Conservation (phyloP, 2,797 vertebrate species). For the Phalloptychus januarius region DNA sequence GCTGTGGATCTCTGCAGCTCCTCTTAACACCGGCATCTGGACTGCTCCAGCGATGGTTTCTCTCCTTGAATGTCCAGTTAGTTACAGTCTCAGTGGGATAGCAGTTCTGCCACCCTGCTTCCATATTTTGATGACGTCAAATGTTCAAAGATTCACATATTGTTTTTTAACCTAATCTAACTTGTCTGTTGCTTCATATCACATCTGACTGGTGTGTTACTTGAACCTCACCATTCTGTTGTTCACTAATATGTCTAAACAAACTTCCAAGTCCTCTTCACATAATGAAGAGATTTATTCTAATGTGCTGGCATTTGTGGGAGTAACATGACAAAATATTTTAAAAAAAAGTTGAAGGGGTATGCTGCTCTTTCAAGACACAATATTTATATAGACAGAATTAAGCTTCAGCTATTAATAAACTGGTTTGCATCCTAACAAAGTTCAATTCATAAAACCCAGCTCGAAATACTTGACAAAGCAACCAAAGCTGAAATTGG, state of each 20-base stretch:
- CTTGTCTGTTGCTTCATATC: background rate
- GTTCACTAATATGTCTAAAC: background rate
- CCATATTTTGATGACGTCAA: background rate
- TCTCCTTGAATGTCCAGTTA: background rate
- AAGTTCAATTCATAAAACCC: slow-evolving; percentile 36
- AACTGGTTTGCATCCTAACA: slow-evolving; percentile 20
- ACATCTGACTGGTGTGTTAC: background rate
- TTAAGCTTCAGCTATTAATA: slow-evolving; percentile 9
- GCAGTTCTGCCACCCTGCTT: background rate
- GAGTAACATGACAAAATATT: background rate
- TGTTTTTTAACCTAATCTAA: background rate
- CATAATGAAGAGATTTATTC: background rate
- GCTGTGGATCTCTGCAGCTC: background rate
- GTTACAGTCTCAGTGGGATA: background rate
- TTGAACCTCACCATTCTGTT: background rate
- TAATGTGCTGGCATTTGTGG: background rate
- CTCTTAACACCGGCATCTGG: background rate
- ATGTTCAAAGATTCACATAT: background rate
- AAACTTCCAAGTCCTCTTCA: background rate
- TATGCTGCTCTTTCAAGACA: background rate
- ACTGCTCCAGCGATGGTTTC: background rate
- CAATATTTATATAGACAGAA: background rate
- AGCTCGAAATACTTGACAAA: slow-evolving; percentile 39
- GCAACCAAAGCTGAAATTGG: slow-evolving; percentile 35
- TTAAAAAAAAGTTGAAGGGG: background rate